Conservation (phyloP, 2,888 invertebrate genomes). For the Drosophila mulleri region DNA sequence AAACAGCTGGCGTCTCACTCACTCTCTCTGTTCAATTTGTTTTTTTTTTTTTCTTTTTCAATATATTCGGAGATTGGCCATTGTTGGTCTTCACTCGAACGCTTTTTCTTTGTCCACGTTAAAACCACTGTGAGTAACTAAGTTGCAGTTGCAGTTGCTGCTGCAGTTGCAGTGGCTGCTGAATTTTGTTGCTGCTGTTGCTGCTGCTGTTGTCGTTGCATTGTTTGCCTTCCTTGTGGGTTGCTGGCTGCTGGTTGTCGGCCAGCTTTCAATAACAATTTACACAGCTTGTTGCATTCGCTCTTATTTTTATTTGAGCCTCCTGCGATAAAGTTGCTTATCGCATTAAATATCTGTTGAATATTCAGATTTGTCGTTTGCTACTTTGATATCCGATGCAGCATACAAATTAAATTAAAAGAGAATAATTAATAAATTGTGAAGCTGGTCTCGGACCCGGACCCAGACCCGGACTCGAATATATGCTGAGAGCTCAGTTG, state of each 20-base stretch:
- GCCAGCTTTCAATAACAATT: slow-evolving; percentile 63
- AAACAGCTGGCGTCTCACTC: slow-evolving; percentile 36
- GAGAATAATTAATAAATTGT: slow-evolving; percentile 49
- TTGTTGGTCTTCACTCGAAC: slow-evolving; percentile 62
- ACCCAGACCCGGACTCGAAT: not conserved
- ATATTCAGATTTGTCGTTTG: slow-evolving; percentile 53
- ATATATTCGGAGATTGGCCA: slow-evolving; percentile 66
- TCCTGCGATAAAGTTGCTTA: slow-evolving; percentile 42
- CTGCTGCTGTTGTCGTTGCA: slow-evolving; percentile 39
- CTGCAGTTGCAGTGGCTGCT: slow-evolving; percentile 8
- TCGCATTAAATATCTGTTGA: slow-evolving; percentile 58
- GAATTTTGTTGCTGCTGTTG: not conserved
- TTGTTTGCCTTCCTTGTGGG: slow-evolving; percentile 36
- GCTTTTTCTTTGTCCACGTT: slow-evolving; percentile 54
- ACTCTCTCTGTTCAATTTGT: not conserved
- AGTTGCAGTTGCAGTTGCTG: slow-evolving; percentile 54
- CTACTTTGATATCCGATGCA: slow-evolving; percentile 49
- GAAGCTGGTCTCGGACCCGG: slow-evolving; percentile 10
- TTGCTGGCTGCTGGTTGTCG: slow-evolving; percentile 14
- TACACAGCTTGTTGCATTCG: slow-evolving; percentile 54
- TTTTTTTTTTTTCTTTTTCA: slow-evolving; percentile 22
- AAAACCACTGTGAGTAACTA: slow-evolving; percentile 75
- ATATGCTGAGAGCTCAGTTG: slow-evolving; percentile 5
- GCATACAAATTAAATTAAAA: slow-evolving; percentile 45
- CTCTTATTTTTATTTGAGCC: slow-evolving; percentile 15